Conservation (phyloP, 1,140 invertebrate species). For the Sycobia sp. region DNA sequence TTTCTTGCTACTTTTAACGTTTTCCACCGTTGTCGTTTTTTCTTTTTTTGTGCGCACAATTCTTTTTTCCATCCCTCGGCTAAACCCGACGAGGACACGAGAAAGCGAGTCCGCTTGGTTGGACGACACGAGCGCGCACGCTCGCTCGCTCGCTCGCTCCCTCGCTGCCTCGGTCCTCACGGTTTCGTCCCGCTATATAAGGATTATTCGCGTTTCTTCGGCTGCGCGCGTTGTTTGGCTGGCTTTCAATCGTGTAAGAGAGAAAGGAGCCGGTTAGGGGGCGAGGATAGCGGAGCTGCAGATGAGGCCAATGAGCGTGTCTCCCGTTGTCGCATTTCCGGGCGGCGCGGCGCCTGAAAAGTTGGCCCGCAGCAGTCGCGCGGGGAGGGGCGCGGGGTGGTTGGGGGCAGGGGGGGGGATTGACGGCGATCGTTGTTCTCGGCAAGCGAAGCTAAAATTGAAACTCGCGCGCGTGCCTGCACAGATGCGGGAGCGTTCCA, state of each 20-base stretch:
- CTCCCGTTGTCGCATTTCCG: constrained; percentile 43
- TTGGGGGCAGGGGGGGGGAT: no score
- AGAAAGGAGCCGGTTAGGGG: no score
- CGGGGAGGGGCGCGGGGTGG: no score
- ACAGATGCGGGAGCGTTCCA: no score
- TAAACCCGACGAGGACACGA: not conserved
- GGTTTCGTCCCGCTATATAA: no score
- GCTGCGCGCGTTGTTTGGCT: constrained; percentile 34
- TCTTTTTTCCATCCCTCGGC: not conserved
- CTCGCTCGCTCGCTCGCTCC: not conserved
- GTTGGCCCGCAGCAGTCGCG: not conserved
- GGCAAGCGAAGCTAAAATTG: constrained; percentile 9
- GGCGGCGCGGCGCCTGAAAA: constrained; percentile 34
- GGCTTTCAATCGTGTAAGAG: constrained; percentile 35
- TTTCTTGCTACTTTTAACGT: no score
- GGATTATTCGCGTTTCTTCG: constrained; percentile 40
- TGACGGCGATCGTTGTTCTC: constrained; percentile 11
- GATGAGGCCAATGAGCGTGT: constrained; percentile 43
- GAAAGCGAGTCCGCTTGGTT: constrained; percentile 43
- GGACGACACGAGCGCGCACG: constrained; percentile 37
- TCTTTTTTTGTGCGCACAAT: not conserved
- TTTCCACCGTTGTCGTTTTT: no score
- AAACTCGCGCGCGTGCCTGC: not conserved
- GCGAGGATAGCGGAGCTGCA: not conserved
- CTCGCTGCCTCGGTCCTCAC: no score